Evolutionary conservation across 92 coral and sea anemone genomes (phyloP).

Genomic region (Chrysogorgia sp.): DNA sequence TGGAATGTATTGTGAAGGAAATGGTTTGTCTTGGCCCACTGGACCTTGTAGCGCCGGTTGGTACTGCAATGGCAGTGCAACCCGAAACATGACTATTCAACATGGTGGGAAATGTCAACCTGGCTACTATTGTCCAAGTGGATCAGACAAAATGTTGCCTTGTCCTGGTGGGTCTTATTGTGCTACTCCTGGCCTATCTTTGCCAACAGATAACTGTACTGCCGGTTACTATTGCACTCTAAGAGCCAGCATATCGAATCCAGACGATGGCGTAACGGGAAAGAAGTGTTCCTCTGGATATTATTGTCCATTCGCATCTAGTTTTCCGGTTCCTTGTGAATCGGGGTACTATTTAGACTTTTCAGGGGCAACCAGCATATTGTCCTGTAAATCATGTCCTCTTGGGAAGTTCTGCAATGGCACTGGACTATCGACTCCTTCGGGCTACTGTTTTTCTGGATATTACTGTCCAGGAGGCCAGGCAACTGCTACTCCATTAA

Average conservation of each 20-base stretch:
- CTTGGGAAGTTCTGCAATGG: conserved; percentile 84
- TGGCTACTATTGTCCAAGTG: conserved; percentile 87
- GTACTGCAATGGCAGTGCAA: conserved; percentile 92
- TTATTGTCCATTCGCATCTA: conserved; percentile 82
- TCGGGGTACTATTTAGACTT: conserved; percentile 88
- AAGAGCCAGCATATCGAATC: conserved; percentile 69
- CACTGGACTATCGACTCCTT: conserved; percentile 77
- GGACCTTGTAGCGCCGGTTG: conserved; percentile 91
- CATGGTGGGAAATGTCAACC: conserved; percentile 90
- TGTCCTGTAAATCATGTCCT: conserved; percentile 77
- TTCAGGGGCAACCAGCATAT: conserved; percentile 66
- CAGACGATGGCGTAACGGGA: conserved; percentile 79
- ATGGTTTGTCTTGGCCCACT: conserved; percentile 85
- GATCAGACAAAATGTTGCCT: conserved; percentile 66
- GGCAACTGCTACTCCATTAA: conserved; percentile 72
- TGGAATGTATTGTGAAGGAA: conserved; percentile 93
- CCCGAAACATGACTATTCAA: conserved; percentile 75
- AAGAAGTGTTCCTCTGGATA: conserved; percentile 75
- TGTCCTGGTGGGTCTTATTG: conserved; percentile 95
- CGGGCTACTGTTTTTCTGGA: conserved; percentile 83
- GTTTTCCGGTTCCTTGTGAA: conserved; percentile 71
- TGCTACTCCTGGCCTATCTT: conserved; percentile 70
- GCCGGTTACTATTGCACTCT: conserved; percentile 88
- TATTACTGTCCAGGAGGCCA: conserved; percentile 95
- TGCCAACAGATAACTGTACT: conserved; percentile 81